Percentiles rank a stretch among this genome's conserved stretches.
Conservation (phyloP, 2,113 vertebrate genomes). For the Mirza zaza region DNA sequence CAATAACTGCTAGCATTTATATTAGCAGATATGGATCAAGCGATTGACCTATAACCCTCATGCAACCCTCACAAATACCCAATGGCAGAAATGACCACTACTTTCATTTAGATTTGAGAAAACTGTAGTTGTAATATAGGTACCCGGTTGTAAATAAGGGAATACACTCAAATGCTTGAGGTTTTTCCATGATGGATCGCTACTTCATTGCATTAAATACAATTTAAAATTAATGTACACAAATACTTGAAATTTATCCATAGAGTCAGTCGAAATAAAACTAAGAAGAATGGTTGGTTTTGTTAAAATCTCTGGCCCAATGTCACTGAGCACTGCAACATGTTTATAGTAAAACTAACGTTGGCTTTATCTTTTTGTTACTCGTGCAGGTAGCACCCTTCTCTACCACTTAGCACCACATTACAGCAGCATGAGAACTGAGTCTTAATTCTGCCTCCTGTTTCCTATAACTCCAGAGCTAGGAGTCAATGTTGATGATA, state of each 20-base stretch:
- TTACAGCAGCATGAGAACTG: neutral
- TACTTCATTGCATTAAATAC: neutral
- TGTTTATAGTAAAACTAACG: neutral
- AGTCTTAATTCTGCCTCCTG: neutral
- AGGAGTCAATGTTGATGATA: neutral
- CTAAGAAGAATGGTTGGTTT: neutral
- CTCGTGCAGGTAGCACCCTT: neutral
- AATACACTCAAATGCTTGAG: neutral
- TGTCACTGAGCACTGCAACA: neutral
- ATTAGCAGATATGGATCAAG: neutral
- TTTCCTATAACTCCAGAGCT: neutral
- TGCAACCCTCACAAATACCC: neutral
- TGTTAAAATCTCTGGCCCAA: neutral
- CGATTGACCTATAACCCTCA: neutral
- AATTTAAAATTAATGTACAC: neutral
- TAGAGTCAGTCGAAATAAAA: neutral
- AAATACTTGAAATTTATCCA: neutral
- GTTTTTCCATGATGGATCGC: neutral
- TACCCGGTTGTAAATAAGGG: too few species aligned
- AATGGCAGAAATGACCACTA: neutral
- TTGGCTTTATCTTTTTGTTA: neutral
- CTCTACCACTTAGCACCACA: neutral
- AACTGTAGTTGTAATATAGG: neutral
- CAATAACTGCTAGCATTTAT: neutral
- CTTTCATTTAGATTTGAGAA: neutral